A percentile compares a stretch with the other conserved stretches of the same genome.
phyloP scores from a whole-genome alignment of 2,113 vertebrate genomes.

The Anarhynchus alexandrinus region DNA sequence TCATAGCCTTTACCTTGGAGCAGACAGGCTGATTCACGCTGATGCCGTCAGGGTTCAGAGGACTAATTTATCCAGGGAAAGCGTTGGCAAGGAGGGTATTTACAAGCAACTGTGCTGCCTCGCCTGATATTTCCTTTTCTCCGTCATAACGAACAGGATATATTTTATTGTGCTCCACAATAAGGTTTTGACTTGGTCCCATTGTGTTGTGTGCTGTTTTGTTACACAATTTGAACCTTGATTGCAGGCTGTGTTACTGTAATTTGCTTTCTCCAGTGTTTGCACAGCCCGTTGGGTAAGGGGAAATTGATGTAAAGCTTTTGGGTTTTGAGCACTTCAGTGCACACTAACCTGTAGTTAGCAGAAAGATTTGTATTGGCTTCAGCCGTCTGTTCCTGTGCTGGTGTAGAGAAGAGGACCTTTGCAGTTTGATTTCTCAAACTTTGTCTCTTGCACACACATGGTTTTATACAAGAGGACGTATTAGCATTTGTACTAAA shows the following conservation, averaged over 20 bases:
- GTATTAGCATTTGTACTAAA: not conserved
- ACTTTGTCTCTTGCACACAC: not conserved
- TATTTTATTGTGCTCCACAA: not conserved
- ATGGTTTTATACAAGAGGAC: not conserved
- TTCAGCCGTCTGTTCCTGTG: not conserved
- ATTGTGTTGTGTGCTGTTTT: not conserved
- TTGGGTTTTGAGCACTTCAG: not conserved
- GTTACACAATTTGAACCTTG: not conserved
- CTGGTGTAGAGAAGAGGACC: not conserved
- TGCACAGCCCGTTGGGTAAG: not conserved
- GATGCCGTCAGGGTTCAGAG: not conserved
- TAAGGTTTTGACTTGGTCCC: not conserved
- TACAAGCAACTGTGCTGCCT: not conserved
- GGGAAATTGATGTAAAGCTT: not conserved
- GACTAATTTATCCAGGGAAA: not conserved
- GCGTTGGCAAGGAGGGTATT: not conserved
- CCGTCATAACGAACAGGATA: not conserved
- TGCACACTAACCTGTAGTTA: not conserved
- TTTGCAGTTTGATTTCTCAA: not conserved
- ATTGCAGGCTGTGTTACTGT: not conserved
- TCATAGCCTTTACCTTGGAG: not conserved
- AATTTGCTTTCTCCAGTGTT: not conserved
- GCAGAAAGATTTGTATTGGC: not conserved
- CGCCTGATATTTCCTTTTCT: not conserved
- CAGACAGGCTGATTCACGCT: not conserved